A percentile compares a stretch with the other conserved stretches of the same genome.
Conservation (phyloP, 2,888 invertebrate genomes). For the Helicoverpa assulta region DNA sequence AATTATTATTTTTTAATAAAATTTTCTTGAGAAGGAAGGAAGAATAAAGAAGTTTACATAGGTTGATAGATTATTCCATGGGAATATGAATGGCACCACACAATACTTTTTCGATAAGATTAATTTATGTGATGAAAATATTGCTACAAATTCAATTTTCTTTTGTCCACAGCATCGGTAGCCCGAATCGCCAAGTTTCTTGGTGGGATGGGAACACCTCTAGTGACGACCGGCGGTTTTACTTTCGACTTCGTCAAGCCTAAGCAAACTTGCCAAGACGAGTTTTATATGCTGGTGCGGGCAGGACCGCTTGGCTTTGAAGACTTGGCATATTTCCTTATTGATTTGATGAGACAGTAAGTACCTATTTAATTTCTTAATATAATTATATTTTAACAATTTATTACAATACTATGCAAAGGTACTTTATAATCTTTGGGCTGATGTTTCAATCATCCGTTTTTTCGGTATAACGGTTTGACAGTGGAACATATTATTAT, state of each 20-base stretch:
- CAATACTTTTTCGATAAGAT: too few species aligned
- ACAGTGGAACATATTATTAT: too few species aligned
- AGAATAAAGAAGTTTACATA: too few species aligned
- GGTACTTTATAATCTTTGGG: constrained; percentile 10
- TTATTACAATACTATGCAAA: not conserved
- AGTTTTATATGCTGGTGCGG: constrained; percentile 94
- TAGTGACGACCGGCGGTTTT: constrained; percentile 95
- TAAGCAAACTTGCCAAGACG: constrained; percentile 92
- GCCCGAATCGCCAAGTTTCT: constrained; percentile 95
- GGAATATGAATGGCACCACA: too few species aligned
- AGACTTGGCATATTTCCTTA: constrained; percentile 93
- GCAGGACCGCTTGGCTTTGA: constrained; percentile 93
- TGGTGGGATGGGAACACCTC: constrained; percentile 93
- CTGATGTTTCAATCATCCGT: too few species aligned
- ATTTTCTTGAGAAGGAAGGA: too few species aligned
- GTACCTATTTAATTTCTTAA: constrained; percentile 64
- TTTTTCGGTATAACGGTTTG: too few species aligned
- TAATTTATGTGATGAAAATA: not conserved
- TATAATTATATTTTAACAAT: not conserved
- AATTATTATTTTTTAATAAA: too few species aligned
- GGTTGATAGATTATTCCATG: too few species aligned
- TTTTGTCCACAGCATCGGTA: constrained; percentile 92
- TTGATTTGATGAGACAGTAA: constrained; percentile 93
- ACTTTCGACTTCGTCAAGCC: constrained; percentile 94
- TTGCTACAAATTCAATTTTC: constrained; percentile 24